phyloP scores from a whole-genome alignment of 92 coral and sea anemone species.

The Virgularia gustaviana region DNA sequence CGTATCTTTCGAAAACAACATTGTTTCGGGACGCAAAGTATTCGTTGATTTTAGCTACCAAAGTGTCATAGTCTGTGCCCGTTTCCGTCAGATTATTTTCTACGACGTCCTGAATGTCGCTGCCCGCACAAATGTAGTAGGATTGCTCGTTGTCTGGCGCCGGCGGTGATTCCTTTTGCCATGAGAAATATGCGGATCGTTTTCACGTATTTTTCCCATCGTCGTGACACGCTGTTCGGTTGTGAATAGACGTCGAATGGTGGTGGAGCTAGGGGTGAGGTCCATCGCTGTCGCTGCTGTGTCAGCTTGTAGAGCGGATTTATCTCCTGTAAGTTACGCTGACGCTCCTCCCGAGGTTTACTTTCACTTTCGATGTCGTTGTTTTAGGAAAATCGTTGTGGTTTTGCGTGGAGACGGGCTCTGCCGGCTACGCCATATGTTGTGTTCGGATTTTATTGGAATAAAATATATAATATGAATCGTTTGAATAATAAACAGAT shows the following conservation, averaged over 20 bases:
- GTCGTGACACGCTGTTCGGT: constrained; percentile 6
- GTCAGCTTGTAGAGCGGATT: neutral
- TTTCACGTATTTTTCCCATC: too few species aligned
- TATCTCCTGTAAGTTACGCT: neutral
- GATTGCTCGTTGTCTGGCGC: too few species aligned
- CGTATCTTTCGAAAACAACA: neutral
- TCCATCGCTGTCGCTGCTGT: neutral
- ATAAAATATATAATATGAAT: too few species aligned
- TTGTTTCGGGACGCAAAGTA: too few species aligned
- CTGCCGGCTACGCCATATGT: neutral
- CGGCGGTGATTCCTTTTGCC: too few species aligned
- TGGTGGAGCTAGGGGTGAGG: neutral
- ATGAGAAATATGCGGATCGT: too few species aligned
- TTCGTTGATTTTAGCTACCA: too few species aligned
- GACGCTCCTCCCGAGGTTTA: too few species aligned
- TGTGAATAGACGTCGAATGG: neutral
- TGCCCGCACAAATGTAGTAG: neutral
- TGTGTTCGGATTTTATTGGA: neutral
- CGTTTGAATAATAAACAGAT: too few species aligned
- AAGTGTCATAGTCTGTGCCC: too few species aligned
- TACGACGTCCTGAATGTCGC: neutral
- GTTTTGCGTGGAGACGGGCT: neutral
- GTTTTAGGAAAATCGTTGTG: too few species aligned
- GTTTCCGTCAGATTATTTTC: neutral
- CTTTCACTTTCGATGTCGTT: neutral